Conservation (phyloP, 2,797 vertebrate species). For the Capromys pilorides region DNA sequence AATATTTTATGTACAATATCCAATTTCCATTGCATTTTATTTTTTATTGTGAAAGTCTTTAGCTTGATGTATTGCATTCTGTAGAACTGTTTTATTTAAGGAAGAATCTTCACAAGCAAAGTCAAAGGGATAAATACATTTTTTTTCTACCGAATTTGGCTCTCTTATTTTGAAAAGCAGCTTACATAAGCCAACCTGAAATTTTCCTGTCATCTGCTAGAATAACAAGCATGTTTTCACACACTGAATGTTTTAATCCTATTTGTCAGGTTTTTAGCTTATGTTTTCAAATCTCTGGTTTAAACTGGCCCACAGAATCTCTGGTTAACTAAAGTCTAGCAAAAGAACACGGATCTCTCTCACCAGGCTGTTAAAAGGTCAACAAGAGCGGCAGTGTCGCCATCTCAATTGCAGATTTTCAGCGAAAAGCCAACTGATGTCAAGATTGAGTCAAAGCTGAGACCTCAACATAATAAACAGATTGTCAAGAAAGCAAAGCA, state of each 20-base stretch:
- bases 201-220: slow-evolving; percentile 66
- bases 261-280: slow-evolving; percentile 75
- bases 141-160: slow-evolving; percentile 32
- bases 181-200: slow-evolving; percentile 63
- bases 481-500: slow-evolving; percentile 68
- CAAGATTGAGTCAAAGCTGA: slow-evolving; percentile 77
- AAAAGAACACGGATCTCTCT: slow-evolving; percentile 60
- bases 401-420: slow-evolving; percentile 78
- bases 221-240: slow-evolving; percentile 72
- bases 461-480: slow-evolving; percentile 74
- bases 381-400: slow-evolving; percentile 67
- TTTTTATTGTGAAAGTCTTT: not conserved
- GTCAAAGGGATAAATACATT: slow-evolving; percentile 27
- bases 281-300: slow-evolving; percentile 72
- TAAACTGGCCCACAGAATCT: slow-evolving; percentile 60
- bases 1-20: not conserved
- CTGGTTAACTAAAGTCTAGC: slow-evolving; percentile 64
- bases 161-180: slow-evolving; percentile 54
- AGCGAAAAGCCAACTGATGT: slow-evolving; percentile 74
- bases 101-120: slow-evolving; percentile 12
- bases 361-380: slow-evolving; percentile 75
- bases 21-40: not conserved
- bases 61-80: not conserved
- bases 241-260: slow-evolving; percentile 74
- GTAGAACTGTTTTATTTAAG: slow-evolving; percentile 32